Evolutionary conservation across 2,888 invertebrate genomes (phyloP), one percentile per base, ranked within the genome.

Genomic region (Ormyrus rosae): DNA sequence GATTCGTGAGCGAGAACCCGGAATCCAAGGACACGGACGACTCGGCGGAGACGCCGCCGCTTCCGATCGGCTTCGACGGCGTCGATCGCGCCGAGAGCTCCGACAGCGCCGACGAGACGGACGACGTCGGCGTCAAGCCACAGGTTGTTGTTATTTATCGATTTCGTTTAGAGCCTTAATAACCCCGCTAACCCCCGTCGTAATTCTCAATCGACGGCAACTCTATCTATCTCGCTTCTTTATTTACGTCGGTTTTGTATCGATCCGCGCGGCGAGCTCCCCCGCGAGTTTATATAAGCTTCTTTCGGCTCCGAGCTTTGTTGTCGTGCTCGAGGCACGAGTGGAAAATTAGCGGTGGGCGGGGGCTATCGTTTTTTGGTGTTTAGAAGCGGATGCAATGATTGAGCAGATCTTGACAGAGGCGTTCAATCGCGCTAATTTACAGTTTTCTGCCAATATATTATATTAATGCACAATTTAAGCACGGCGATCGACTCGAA

Each of bases 131-230:
- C 46, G 56, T 58, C 51, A 78, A 80, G 70, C 77, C 77, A 74
- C 82, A 82, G 82, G 82, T 82, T 70, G 60, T 34, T 63, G 82
- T 82, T 70, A 53, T 34, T 63, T 60, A 46, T 78, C 46, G 45
- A 64, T 74, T 68, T 61, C 11, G 10, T 50, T 34, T 55, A 11
- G 3, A 46, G 50, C 45, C 34, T 65, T 56, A 53, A 55, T 63
- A 55, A n/a, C 13, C 6, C 60, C 6, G 11, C 19, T 19, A 19
- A 19, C 34, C 34, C 2, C 34, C 34, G 34, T 3, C 34, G 34
- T 34, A 34, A 34, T 34, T 34, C 34, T 34, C 34, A 34, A 34
- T 34, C 34, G 34, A 34, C 34, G 34, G 34, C 34, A 34, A 2
- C 0, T 4, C 34, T 34, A 34, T 51, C 53, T 13, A 1, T 13